Percentiles rank a stretch among this genome's conserved stretches.
phyloP scores from a whole-genome alignment of 2,113 vertebrate genomes.

The Phaetusa simplex region DNA sequence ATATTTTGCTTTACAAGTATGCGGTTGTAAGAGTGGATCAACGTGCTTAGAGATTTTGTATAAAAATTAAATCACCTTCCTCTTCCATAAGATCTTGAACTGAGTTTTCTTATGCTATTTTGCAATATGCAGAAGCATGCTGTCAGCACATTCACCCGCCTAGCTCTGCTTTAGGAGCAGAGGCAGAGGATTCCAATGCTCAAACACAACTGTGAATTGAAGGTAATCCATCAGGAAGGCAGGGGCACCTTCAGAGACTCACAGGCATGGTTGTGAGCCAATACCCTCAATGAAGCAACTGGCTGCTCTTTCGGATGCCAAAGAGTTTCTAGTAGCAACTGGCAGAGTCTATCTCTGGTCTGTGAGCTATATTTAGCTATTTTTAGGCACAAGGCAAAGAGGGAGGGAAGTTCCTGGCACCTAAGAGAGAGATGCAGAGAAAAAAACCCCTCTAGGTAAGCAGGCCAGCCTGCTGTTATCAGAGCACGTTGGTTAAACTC shows the following conservation, averaged over 20 bases:
- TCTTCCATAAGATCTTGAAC: not conserved
- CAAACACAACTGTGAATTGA: not conserved
- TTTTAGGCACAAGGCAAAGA: not conserved
- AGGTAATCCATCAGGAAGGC: not conserved
- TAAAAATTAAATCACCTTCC: not conserved
- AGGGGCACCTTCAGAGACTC: not conserved
- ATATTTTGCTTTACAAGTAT: not conserved
- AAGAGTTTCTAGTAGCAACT: not conserved
- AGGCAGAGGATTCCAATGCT: not conserved
- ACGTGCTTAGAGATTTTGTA: too few species aligned
- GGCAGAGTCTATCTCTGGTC: not conserved
- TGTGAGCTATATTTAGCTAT: not conserved
- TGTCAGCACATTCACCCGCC: too few species aligned
- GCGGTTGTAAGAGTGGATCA: not conserved
- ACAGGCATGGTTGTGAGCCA: not conserved
- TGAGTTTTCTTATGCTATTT: not conserved
- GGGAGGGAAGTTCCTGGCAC: not conserved
- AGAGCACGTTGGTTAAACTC: not conserved
- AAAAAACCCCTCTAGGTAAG: not conserved
- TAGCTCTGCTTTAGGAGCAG: not conserved
- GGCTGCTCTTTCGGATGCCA: not conserved
- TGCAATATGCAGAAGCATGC: fast-evolving
- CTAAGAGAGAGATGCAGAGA: not conserved
- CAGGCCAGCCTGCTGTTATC: not conserved
- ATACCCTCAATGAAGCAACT: not conserved